phyloP scores from a whole-genome alignment of 2,888 invertebrate species.

The Isotomurus palustris region DNA sequence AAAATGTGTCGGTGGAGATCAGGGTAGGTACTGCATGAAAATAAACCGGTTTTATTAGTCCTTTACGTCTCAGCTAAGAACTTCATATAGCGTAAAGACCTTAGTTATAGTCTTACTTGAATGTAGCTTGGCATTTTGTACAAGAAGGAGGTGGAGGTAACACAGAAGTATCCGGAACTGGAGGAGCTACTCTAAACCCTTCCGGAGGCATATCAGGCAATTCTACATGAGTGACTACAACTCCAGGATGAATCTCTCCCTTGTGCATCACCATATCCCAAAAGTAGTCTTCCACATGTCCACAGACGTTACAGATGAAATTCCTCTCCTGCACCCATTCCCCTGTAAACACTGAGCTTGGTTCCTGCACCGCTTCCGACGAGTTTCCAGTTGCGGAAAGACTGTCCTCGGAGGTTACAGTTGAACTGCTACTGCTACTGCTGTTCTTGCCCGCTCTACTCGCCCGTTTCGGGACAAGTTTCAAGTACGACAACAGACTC shows the following conservation, averaged over 20 bases:
- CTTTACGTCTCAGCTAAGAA: background rate
- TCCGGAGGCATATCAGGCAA: conserved; percentile 24
- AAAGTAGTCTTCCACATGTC: conserved; percentile 40
- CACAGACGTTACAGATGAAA: conserved; percentile 43
- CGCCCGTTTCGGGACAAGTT: conserved; percentile 40
- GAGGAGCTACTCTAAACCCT: conserved; percentile 1
- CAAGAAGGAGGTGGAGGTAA: conserved; percentile 31
- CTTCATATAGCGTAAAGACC: background rate
- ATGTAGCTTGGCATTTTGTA: conserved; percentile 39
- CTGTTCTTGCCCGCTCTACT: conserved; percentile 39
- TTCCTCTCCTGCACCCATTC: conserved; percentile 42
- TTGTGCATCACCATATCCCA: conserved; percentile 46
- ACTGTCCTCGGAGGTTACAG: too few relatives aligned
- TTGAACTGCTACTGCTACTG: too few relatives aligned
- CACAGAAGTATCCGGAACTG: background rate
- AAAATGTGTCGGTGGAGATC: conserved; percentile 46
- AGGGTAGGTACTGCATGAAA: conserved; percentile 16
- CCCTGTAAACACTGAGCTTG: conserved; percentile 39
- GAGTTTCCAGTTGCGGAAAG: background rate
- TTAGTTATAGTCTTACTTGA: conserved; percentile 29
- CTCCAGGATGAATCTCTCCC: conserved; percentile 44
- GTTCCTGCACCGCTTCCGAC: background rate
- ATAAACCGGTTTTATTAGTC: background rate
- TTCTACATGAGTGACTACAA: conserved; percentile 44
- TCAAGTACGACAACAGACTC: conserved; percentile 42